Evolutionary conservation across 2,797 vertebrate species (phyloP).

Genomic region (Anabacerthia variegaticeps): DNA sequence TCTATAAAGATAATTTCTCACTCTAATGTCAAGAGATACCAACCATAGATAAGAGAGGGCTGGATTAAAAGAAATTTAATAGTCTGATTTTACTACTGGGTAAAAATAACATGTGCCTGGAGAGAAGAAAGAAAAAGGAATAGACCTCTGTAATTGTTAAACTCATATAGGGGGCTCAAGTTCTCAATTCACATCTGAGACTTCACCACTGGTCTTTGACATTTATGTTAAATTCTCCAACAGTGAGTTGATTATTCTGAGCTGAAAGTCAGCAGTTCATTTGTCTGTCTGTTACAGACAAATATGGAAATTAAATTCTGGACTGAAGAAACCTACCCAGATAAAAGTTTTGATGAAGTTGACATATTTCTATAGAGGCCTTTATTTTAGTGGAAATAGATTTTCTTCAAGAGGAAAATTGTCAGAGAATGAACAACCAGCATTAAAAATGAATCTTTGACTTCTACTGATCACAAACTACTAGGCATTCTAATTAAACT

Average conservation of each 20-base stretch:
- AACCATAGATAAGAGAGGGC: rapidly evolving
- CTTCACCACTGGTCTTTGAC: not conserved
- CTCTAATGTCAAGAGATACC: not conserved
- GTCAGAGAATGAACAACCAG: not conserved
- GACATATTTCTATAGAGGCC: not conserved
- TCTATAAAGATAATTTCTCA: not conserved
- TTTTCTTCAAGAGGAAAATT: not conserved
- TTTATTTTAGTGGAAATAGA: not conserved
- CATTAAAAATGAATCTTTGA: not conserved
- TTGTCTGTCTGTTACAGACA: not conserved
- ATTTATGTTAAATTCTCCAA: not conserved
- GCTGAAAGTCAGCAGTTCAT: not conserved
- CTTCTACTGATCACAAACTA: not conserved
- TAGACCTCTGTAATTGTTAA: not conserved
- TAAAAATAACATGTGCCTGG: not conserved
- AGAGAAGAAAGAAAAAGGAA: not conserved
- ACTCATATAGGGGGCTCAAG: rapidly evolving
- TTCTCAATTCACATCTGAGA: not conserved
- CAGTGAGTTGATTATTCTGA: not conserved
- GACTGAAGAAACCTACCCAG: not conserved
- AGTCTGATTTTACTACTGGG: not conserved
- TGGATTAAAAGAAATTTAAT: not conserved
- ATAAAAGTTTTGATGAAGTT: not conserved
- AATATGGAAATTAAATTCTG: not conserved
- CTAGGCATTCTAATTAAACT: not conserved